These are phyloP conservation scores for Hippopotamyrus pictus DNA, from an alignment of 2,797 vertebrate species.

Conservation along the genomic window DNA sequence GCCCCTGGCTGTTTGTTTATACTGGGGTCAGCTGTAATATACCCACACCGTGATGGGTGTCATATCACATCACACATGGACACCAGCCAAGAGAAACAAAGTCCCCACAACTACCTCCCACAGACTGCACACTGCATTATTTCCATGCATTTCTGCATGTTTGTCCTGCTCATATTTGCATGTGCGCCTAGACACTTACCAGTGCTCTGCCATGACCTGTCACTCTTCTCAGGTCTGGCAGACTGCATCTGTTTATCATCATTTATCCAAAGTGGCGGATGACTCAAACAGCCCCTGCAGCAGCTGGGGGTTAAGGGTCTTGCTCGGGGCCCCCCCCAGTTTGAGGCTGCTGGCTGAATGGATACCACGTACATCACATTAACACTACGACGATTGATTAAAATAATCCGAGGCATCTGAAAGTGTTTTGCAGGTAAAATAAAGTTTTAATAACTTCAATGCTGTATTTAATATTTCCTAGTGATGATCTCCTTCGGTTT, in stretches of 20 bases:
- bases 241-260: neutral
- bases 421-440: constrained; percentile 2
- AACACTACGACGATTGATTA: neutral
- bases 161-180: neutral
- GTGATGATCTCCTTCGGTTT: neutral
- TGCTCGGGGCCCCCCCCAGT: neutral
- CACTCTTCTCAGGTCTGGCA: neutral
- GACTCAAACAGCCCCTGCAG: too few species aligned
- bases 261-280: too few species aligned
- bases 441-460: constrained; percentile 1
- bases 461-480: neutral
- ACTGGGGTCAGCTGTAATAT: neutral
- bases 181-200: neutral
- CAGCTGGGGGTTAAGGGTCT: neutral
- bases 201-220: neutral
- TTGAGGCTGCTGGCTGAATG: neutral
- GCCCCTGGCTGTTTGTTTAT: neutral
- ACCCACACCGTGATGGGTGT: neutral
- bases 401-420: neutral
- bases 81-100: neutral
- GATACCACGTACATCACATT: too few species aligned
- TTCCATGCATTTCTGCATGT: neutral
- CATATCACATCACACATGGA: neutral
- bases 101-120: neutral
- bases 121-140: neutral